phyloP scores from a whole-genome alignment of 2,888 invertebrate genomes.

The Corbicula japonica region DNA sequence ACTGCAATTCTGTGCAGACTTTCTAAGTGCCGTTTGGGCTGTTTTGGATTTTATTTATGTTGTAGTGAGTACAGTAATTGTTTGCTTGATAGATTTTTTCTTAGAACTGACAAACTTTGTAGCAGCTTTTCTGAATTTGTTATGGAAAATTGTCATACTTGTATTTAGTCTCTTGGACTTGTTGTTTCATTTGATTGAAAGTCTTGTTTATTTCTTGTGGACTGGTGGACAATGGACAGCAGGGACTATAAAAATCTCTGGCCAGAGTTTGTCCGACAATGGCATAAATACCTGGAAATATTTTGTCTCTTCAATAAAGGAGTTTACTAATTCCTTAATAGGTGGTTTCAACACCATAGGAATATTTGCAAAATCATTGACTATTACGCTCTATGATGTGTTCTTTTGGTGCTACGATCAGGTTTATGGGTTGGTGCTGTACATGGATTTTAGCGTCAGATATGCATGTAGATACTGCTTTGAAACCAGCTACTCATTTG shows the following conservation, averaged over 20 bases:
- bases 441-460: conserved; percentile 49
- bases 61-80: conserved; percentile 40
- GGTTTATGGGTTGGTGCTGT: conserved; percentile 50
- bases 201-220: conserved; percentile 62
- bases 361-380: conserved; percentile 27
- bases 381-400: conserved; percentile 36
- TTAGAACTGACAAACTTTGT: conserved; percentile 62
- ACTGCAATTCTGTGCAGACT: conserved; percentile 31
- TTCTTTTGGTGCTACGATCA: conserved; percentile 31
- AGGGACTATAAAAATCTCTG: conserved; percentile 56
- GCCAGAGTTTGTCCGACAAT: conserved; percentile 53
- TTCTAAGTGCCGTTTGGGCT: conserved; percentile 33
- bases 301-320: conserved; percentile 53
- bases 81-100: conserved; percentile 63
- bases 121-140: conserved; percentile 58
- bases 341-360: conserved; percentile 62
- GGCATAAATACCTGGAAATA: conserved; percentile 64
- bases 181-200: conserved; percentile 59
- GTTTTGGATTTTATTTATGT: conserved; percentile 39
- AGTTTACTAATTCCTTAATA: conserved; percentile 54
- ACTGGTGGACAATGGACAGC: conserved; percentile 68
- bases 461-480: conserved; percentile 14
- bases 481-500: conserved; percentile 52
- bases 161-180: conserved; percentile 61
- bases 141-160: conserved; percentile 69